Percentiles rank a stretch among this genome's conserved stretches.
phyloP scores from a whole-genome alignment of 2,888 invertebrate genomes.

The Epinotia demarniana region DNA sequence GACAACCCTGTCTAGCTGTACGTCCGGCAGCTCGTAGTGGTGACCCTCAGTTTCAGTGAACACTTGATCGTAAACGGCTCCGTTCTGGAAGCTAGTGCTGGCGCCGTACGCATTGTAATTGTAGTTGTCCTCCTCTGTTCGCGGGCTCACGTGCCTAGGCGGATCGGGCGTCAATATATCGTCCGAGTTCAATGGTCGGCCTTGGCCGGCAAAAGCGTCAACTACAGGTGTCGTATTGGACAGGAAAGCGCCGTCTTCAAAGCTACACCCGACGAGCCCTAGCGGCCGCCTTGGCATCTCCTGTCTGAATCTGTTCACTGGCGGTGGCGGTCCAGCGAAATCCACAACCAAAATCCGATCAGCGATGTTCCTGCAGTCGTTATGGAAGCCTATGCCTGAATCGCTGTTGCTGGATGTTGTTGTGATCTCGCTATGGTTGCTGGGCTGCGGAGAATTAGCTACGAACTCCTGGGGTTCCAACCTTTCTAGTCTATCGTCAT shows the following conservation, averaged over 20 bases:
- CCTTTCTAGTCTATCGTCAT: conserved; percentile 71
- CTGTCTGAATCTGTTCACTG: conserved; percentile 66
- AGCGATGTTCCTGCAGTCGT: conserved; percentile 93
- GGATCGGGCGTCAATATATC: conserved; percentile 74
- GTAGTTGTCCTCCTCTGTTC: conserved; percentile 77
- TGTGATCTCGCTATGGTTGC: conserved; percentile 91
- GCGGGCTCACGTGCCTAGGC: conserved; percentile 65
- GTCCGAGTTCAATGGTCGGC: conserved; percentile 75
- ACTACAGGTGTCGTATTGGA: conserved; percentile 82
- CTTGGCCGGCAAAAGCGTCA: conserved; percentile 80
- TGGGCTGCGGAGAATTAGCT: conserved; percentile 93
- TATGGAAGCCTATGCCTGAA: conserved; percentile 97
- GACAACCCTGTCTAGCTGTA: conserved; percentile 67
- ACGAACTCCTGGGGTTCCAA: conserved; percentile 81
- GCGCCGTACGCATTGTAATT: conserved; percentile 77
- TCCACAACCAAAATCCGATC: conserved; percentile 92
- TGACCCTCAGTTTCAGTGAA: conserved; percentile 76
- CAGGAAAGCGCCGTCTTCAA: conserved; percentile 78
- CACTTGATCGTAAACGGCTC: conserved; percentile 75
- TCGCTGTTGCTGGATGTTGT: conserved; percentile 97
- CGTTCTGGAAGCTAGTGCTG: conserved; percentile 63
- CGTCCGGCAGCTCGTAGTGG: conserved; percentile 72
- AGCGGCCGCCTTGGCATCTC: conserved; percentile 72
- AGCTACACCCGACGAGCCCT: conserved; percentile 75
- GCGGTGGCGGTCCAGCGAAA: conserved; percentile 82